These are phyloP conservation scores for Coracopsis vasa DNA, from an alignment of 2,113 vertebrate genomes.

Conservation along the genomic window DNA sequence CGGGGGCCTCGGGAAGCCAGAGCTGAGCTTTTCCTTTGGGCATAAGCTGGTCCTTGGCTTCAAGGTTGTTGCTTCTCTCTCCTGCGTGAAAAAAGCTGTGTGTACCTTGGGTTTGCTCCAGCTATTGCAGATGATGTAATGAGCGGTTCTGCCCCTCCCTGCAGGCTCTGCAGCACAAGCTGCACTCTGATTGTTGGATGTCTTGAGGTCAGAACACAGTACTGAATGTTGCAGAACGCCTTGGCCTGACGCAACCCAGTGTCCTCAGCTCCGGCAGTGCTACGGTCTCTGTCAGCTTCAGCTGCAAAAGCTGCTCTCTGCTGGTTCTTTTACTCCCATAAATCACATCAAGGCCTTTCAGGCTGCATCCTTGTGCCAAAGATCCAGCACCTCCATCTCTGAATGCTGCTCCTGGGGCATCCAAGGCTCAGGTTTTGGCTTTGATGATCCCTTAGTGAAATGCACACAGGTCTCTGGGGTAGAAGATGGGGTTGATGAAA, in stretches of 20 bases:
- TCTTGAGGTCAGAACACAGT: neutral
- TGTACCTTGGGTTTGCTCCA: neutral
- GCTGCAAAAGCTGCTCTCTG: neutral
- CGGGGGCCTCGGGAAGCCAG: neutral
- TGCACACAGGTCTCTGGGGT: neutral
- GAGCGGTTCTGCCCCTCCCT: conserved; percentile 7
- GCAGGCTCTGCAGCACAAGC: neutral
- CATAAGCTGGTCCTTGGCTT: neutral
- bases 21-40: neutral
- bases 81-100: neutral
- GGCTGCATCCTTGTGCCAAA: neutral
- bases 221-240: neutral
- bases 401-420: neutral
- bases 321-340: neutral
- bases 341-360: neutral
- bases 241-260: neutral
- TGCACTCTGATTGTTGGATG: neutral
- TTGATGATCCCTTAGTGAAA: neutral
- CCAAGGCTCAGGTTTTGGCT: neutral
- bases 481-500: neutral
- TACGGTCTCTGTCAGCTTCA: neutral
- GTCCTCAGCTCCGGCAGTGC: neutral
- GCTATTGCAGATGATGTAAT: neutral
- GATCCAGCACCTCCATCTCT: neutral
- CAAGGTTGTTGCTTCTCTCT: neutral